phyloP scores from a whole-genome alignment of 2,113 vertebrate species.

The Prunella himalayana region DNA sequence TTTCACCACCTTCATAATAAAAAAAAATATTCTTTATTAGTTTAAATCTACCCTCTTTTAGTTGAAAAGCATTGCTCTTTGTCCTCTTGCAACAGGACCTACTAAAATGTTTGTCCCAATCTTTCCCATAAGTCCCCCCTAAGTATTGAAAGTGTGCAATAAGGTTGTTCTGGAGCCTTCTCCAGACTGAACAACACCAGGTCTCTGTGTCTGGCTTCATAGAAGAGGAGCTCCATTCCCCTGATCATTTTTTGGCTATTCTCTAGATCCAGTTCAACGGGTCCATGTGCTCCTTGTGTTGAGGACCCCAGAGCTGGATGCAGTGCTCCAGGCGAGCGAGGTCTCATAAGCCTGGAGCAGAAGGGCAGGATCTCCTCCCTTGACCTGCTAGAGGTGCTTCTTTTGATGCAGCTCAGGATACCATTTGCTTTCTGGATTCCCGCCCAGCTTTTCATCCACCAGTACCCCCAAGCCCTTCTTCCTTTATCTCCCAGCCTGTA shows the following conservation, averaged over 20 bases:
- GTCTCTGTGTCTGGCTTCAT: not conserved
- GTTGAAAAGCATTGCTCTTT: not conserved
- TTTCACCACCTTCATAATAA: not conserved
- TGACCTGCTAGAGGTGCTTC: not conserved
- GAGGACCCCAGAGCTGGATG: not conserved
- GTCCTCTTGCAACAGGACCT: not conserved
- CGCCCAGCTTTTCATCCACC: not conserved
- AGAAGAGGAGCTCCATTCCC: not conserved
- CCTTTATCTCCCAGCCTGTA: not conserved
- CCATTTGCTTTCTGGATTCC: fast-evolving
- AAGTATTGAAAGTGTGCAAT: not conserved
- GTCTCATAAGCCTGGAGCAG: fast-evolving
- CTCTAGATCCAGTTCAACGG: not conserved
- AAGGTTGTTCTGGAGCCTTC: not conserved
- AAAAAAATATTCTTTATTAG: not conserved
- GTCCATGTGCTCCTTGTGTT: not conserved
- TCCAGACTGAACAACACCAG: not conserved
- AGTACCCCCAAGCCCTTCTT: not conserved
- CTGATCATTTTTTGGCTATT: not conserved
- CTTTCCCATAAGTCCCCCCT: not conserved
- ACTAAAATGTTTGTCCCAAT: not conserved
- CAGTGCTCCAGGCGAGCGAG: no score
- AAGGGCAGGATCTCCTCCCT: not conserved
- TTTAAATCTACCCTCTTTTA: not conserved
- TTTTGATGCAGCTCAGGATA: not conserved